Base-by-base conservation (phyloP, 2,888 invertebrate genomes). In the Amblyteles armatorius region DNA sequence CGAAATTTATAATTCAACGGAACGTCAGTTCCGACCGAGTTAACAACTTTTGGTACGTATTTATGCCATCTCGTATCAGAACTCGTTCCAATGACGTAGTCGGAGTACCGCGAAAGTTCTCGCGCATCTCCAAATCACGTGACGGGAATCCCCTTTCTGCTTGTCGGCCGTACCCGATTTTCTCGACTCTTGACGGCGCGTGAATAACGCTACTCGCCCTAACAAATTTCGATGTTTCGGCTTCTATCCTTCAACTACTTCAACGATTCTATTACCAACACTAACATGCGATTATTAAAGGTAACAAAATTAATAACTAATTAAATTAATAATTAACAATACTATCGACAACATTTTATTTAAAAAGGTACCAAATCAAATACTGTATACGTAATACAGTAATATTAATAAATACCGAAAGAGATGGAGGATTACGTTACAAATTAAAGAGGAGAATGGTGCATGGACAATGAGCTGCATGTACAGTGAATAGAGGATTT, bases 141-240 rank as follows among this genome's bases (percentile, higher is more conserved):
- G 52, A 19, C 48, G 26, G 40, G 40, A 67, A 33, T 36, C 36
- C 67, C 67, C 65, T 67, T 67, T 77, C 67, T 67, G 77, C 52
- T 16, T 1, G 26, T 29, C 22, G 19, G 26, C 67, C 29, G 67
- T 76, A 29, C 26, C 67, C 52, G 55, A 77, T 67, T 77, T 77
- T 55, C 67, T 67, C 77, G 67, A 67, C 26, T 77, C 40, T 77
- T 52, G 52, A 77, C 67, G 77, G 67, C 55, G 67, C 55, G 55
- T 77, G 77, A 77, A 67, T 76, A 55, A 67, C 77, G 55, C 26
- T 40, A 77, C 40, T 67, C 67, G 67, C 67, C 52, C 52, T 67
- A 65, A 77, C 67, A 36, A 63, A 16, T 29, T 13, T 63, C 33
- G 63, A 63, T 5, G 63, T 63, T n/a, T 63, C 29, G 13, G 63